Conservation (phyloP, 2,888 invertebrate species). For the Lycocerus yunnanus region DNA sequence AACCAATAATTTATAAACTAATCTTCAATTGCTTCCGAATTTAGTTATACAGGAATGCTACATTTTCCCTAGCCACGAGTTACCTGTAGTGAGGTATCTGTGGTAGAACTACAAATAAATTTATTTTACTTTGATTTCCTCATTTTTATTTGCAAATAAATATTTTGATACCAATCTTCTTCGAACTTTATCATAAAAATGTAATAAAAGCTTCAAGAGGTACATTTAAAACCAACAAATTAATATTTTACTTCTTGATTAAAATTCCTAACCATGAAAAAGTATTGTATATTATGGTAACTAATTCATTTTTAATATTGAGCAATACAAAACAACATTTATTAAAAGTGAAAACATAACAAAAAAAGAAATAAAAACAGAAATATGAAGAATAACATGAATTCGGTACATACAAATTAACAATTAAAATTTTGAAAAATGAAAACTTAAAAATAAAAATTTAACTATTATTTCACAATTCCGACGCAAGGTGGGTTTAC, state of each 20-base stretch:
- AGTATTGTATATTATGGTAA: not conserved
- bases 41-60: no score
- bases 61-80: no score
- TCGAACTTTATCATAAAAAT: not conserved
- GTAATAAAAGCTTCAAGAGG: not conserved
- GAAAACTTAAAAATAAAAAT: not conserved
- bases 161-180: not conserved
- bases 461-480: conserved; percentile 4
- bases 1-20: no score
- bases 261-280: not conserved
- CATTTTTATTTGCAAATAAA: not conserved
- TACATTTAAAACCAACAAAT: not conserved
- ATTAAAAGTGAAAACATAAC: not conserved
- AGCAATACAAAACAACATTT: not conserved
- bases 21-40: no score
- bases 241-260: not conserved
- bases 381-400: not conserved
- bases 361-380: not conserved
- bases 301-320: not conserved
- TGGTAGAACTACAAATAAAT: not conserved
- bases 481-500: conserved; percentile 22
- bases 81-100: no score
- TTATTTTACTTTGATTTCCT: not conserved
- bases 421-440: not conserved
- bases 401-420: not conserved